phyloP scores from a whole-genome alignment of 2,888 invertebrate species.

The Gymnoscelis rufifasciata region DNA sequence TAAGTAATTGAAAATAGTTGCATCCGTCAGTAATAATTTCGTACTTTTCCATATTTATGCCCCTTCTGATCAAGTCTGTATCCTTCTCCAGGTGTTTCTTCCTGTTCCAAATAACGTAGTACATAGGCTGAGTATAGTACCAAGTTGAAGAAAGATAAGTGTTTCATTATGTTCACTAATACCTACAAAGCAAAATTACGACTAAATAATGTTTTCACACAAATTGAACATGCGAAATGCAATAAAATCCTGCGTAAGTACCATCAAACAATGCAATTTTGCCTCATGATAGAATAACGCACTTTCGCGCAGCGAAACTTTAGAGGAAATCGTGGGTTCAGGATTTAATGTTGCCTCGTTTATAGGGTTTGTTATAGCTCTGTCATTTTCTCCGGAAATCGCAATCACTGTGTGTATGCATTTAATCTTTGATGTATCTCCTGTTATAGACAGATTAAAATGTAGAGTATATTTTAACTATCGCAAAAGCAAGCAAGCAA shows the following conservation, averaged over 20 bases:
- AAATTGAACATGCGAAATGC: constrained; percentile 39
- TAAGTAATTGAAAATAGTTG: too few relatives aligned
- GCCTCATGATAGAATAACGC: constrained; percentile 22
- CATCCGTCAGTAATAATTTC: too few relatives aligned
- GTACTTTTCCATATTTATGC: too few relatives aligned
- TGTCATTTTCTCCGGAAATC: constrained; percentile 1
- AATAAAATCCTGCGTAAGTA: constrained; percentile 24
- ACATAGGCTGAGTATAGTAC: constrained; percentile 23
- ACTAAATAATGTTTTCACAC: constrained; percentile 35
- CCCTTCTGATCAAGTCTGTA: too few relatives aligned
- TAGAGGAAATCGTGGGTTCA: constrained; percentile 6
- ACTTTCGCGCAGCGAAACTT: constrained; percentile 26
- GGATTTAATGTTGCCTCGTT: constrained; percentile 10
- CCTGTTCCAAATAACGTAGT: too few relatives aligned
- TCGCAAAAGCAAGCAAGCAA: background rate
- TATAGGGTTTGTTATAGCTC: constrained; percentile 4
- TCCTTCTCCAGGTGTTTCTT: too few relatives aligned
- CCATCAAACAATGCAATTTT: constrained; percentile 24
- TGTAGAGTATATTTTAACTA: background rate
- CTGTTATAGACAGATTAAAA: too few relatives aligned
- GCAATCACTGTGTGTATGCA: background rate
- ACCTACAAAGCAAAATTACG: constrained; percentile 36
- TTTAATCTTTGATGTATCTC: background rate
- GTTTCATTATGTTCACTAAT: too few relatives aligned
- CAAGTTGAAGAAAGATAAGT: too few relatives aligned